These are phyloP conservation scores for Galbula dea DNA, from an alignment of 2,113 vertebrate genomes.

Conservation along the genomic window DNA sequence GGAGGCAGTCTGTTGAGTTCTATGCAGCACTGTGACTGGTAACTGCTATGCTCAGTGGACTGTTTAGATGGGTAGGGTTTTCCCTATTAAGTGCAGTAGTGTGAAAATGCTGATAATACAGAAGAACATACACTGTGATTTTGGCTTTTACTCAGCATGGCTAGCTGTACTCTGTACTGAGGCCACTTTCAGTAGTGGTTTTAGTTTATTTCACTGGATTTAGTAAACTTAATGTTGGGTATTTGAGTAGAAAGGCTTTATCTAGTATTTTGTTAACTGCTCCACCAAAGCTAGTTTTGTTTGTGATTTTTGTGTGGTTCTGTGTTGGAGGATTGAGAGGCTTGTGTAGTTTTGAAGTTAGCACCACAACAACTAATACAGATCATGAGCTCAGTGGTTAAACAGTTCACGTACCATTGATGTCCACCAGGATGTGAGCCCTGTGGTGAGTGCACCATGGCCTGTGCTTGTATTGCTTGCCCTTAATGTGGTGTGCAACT, in stretches of 20 bases:
- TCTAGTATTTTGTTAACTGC: background rate
- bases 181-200: background rate
- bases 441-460: background rate
- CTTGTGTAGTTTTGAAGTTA: background rate
- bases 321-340: background rate
- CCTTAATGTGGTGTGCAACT: constrained; percentile 43
- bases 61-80: constrained; percentile 38
- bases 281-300: background rate
- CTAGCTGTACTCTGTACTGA: background rate
- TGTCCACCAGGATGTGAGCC: background rate
- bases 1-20: background rate
- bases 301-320: background rate
- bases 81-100: constrained; percentile 20
- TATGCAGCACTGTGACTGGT: background rate
- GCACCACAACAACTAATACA: background rate
- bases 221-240: background rate
- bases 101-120: constrained; percentile 46
- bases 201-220: background rate
- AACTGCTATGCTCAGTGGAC: constrained; percentile 13
- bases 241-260: background rate
- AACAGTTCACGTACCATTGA: background rate
- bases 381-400: background rate
- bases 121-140: background rate
- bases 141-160: background rate
- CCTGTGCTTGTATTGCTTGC: background rate